Base-by-base conservation (phyloP, 35 echinoderm and acorn worm species). In the Stichopus chloronotus region DNA sequence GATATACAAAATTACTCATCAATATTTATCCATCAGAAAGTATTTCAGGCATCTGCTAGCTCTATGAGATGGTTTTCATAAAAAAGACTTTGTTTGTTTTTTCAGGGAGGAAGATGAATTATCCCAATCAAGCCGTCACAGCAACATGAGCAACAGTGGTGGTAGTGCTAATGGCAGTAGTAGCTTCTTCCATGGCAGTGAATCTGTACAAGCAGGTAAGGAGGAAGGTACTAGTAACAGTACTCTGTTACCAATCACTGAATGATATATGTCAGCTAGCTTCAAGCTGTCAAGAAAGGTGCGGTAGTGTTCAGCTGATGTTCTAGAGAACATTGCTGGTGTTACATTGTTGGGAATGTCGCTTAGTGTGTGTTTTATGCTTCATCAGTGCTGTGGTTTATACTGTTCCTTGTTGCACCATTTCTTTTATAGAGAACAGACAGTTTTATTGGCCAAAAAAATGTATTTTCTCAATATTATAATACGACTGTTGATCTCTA, bases 61-160 rank as follows among this genome's bases (percentile, higher is more conserved):
- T 20, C 22, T 74, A 14, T 19, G 69, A 74, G 17, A 74, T 14
- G 17, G 69, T 74, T 74, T 74, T 65, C 19, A 65, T 11, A 43
- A 43, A 43, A 65, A 19, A 65, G 61, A 11, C 9, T 92, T 55
- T 92, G 61, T 53, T 88, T 87, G 7, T 79, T 78, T 52, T 43
- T 54, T 93, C 93, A 99, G 97, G 90, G 97, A 99, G 81, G 97
- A 99, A 92, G 95, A 99, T 95, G 97, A 99, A 81, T 96, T 95
- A 79, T 96, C 95, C 13, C 95, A 99, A 58, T 96, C 94, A 56
- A 96, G 93, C 81, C 95, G 93, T 59, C 95, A 92, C 17, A 99
- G 95, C 61, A 96, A 99, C 92, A 99, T 99, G 78, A 99, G 97
- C 84, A 96, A 99, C 81, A 99, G 97, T 95, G 97, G 97, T 57